Evolutionary conservation across 2,113 vertebrate genomes (phyloP).

Genomic region (Excalfactoria chinensis): DNA sequence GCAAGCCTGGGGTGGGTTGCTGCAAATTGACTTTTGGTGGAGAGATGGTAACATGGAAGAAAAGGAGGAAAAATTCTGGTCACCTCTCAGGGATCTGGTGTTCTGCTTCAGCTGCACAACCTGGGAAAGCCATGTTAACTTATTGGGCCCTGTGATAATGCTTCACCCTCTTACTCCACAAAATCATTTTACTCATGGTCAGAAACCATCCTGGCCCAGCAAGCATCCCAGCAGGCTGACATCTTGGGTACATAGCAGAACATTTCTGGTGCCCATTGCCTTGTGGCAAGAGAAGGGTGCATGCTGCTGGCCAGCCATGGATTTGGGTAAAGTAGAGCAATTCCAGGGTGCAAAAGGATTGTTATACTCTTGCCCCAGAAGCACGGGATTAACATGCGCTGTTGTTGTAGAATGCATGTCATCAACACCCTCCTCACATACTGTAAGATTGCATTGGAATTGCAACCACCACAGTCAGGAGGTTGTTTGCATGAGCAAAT

Average conservation of each 20-base stretch:
- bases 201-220: not conserved
- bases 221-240: not conserved
- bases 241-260: not conserved
- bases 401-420: not conserved
- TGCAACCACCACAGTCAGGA: not conserved
- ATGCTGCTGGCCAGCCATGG: not conserved
- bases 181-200: not conserved
- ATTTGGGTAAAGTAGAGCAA: not conserved
- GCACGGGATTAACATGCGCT: not conserved
- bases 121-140: not conserved
- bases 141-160: not conserved
- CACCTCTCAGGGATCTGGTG: not conserved
- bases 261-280: not conserved
- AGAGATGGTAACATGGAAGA: not conserved
- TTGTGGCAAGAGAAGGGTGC: not conserved
- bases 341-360: not conserved
- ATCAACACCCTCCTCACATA: not conserved
- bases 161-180: not conserved
- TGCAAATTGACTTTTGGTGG: not conserved
- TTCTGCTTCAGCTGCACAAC: not conserved
- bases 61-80: not conserved
- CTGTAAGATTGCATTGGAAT: not conserved
- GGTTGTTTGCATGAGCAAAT: not conserved
- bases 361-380: not conserved
- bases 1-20: not conserved